Evolutionary conservation across 2,113 vertebrate genomes (phyloP).

Genomic region (Oxyura jamaicensis): DNA sequence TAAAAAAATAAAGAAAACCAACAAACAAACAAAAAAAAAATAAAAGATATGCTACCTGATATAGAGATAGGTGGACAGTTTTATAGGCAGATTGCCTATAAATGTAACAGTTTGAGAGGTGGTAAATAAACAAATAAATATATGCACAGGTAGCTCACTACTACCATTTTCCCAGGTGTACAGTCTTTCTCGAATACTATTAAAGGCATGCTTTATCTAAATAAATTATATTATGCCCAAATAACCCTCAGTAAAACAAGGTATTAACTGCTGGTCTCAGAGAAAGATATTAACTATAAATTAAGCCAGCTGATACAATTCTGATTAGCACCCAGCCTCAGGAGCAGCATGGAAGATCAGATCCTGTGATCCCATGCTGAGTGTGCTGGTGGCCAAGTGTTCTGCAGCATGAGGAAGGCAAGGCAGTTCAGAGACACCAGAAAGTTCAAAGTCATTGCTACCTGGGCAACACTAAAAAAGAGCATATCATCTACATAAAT

Average conservation of each 20-base stretch:
- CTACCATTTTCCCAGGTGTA: background rate
- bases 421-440: background rate
- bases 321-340: background rate
- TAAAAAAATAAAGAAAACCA: background rate
- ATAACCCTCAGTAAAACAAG: background rate
- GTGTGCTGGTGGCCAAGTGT: background rate
- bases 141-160: background rate
- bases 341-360: background rate
- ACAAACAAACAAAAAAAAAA: too few species aligned
- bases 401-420: accelerated
- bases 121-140: background rate
- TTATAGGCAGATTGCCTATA: background rate
- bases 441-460: background rate
- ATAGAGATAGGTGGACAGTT: background rate
- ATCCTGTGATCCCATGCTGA: background rate
- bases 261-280: background rate
- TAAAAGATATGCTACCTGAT: background rate
- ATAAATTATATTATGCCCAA: background rate
- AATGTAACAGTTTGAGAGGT: background rate
- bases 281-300: background rate
- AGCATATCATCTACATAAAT: accelerated
- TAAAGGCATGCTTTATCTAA: background rate
- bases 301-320: background rate
- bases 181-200: background rate
- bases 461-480: background rate